phyloP scores from a whole-genome alignment of 2,797 vertebrate genomes.

The Bradypodion ventrale region DNA sequence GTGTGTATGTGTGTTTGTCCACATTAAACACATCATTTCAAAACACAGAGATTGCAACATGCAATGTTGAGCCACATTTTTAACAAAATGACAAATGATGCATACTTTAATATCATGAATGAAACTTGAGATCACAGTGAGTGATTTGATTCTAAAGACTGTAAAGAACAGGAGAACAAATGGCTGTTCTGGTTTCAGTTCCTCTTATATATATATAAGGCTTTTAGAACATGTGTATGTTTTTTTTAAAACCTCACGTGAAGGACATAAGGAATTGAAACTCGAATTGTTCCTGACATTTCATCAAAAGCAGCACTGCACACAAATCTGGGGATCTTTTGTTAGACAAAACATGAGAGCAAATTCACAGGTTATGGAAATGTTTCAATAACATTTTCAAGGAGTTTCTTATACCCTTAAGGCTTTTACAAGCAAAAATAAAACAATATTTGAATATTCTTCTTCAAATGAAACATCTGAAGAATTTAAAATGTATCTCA shows the following conservation, averaged over 20 bases:
- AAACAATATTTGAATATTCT: neutral
- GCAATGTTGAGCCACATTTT: conserved; percentile 17
- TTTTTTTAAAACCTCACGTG: conserved; percentile 24
- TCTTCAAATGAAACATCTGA: too few species aligned
- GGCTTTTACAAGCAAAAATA: neutral
- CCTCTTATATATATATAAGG: too few species aligned
- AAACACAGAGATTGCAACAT: neutral
- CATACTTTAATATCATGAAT: neutral
- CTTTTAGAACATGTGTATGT: too few species aligned
- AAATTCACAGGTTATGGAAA: neutral
- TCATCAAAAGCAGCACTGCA: neutral
- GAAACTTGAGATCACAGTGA: neutral
- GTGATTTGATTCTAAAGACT: too few species aligned
- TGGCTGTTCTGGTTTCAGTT: too few species aligned
- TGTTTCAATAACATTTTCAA: neutral
- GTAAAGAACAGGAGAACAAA: too few species aligned
- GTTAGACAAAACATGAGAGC: neutral
- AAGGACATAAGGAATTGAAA: neutral
- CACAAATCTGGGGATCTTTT: neutral
- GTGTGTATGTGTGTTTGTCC: too few species aligned
- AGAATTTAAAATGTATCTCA: neutral
- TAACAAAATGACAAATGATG: neutral
- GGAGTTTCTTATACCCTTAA: neutral
- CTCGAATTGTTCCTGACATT: neutral
- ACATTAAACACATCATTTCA: neutral